Conservation (phyloP, 1,140 invertebrate species). For the Bombus turneri region DNA sequence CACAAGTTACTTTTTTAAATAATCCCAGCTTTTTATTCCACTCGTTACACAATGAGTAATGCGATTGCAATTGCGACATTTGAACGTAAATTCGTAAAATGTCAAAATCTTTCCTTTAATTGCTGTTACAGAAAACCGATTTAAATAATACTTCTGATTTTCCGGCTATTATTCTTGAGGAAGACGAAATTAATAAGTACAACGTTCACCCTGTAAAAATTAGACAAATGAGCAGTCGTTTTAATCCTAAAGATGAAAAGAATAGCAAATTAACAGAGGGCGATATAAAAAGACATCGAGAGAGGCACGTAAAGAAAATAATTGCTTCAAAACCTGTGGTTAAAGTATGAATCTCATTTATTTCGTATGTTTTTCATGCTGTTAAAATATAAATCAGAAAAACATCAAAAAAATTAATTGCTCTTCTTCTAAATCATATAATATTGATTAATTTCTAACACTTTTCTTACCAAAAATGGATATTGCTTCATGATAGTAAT, state of each 20-base stretch:
- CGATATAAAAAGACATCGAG: neutral
- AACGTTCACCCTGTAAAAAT: neutral
- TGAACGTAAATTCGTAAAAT: too few species aligned
- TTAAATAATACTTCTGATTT: conserved; percentile 9
- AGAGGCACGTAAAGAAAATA: neutral
- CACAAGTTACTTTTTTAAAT: neutral
- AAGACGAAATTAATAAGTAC: neutral
- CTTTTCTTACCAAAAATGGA: conserved; percentile 12
- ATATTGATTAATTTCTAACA: neutral
- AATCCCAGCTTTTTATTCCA: neutral
- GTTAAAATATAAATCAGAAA: neutral
- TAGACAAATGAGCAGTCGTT: neutral
- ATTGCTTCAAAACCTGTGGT: neutral
- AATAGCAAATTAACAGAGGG: neutral
- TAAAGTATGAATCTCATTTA: conserved; percentile 23
- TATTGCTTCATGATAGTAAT: conserved; percentile 39
- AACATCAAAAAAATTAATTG: neutral
- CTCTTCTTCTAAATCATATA: neutral
- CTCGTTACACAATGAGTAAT: neutral
- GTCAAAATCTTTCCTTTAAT: neutral
- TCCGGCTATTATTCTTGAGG: neutral
- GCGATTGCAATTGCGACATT: neutral
- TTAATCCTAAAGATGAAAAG: neutral
- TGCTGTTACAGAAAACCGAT: neutral
- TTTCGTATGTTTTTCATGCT: neutral